These are phyloP conservation scores for Pseudochaenichthys georgianus DNA, from an alignment of 2,797 vertebrate genomes.

Conservation along the genomic window DNA sequence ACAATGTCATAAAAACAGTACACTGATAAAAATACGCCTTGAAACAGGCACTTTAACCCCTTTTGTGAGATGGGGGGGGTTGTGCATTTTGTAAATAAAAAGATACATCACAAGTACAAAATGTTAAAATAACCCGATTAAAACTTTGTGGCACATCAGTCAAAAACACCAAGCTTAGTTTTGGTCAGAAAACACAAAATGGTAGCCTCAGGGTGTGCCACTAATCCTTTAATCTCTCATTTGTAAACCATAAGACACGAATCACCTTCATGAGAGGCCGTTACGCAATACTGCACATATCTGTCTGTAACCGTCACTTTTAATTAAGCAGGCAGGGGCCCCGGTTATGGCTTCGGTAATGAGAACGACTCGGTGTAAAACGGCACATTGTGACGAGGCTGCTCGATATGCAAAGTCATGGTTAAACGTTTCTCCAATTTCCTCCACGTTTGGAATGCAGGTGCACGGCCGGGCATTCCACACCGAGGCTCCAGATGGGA, in stretches of 20 bases:
- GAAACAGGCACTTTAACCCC: constrained; percentile 65
- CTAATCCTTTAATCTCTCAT: constrained; percentile 27
- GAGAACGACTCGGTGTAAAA: constrained; percentile 8
- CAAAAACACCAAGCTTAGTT: constrained; percentile 50
- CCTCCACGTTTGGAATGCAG: constrained; percentile 71
- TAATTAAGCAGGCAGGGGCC: neutral
- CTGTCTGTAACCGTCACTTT: constrained; percentile 4
- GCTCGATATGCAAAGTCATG: constrained; percentile 52
- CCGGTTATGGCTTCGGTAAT: constrained; percentile 43
- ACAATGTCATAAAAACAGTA: constrained; percentile 70
- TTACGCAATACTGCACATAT: constrained; percentile 45
- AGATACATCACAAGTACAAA: constrained; percentile 50
- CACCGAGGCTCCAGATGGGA: constrained; percentile 59
- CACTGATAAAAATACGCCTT: constrained; percentile 68
- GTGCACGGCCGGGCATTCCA: constrained; percentile 73
- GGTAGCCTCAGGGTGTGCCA: constrained; percentile 13
- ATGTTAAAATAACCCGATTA: constrained; percentile 54
- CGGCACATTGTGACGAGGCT: constrained; percentile 7
- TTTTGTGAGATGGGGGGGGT: constrained; percentile 31
- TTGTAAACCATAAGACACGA: constrained; percentile 59
- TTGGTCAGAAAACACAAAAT: constrained; percentile 50
- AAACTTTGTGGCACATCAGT: constrained; percentile 51
- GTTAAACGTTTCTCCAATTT: constrained; percentile 32
- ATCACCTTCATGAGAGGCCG: constrained; percentile 7
- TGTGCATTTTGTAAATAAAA: constrained; percentile 63